Evolutionary conservation across 2,888 invertebrate species (phyloP).

Genomic region (Lepidochrysops patricia): DNA sequence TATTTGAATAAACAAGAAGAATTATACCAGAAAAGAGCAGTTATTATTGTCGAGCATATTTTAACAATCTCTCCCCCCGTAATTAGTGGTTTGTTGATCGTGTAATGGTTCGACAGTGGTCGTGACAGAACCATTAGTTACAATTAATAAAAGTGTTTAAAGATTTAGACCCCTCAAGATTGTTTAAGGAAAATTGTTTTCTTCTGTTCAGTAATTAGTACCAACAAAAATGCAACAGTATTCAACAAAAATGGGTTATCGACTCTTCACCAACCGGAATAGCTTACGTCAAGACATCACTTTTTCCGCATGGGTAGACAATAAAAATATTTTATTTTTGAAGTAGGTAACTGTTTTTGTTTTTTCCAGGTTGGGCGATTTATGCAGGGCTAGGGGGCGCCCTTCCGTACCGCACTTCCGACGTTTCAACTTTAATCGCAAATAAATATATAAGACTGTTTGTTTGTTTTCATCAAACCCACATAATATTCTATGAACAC

Average conservation of each 20-base stretch:
- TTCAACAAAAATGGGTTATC: no score
- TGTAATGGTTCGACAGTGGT: conserved; percentile 43
- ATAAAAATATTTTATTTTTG: no score
- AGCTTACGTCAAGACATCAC: no score
- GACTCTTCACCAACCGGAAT: no score
- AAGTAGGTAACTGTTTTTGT: background rate
- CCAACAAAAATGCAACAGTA: no score
- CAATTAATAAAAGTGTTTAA: background rate
- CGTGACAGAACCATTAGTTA: conserved; percentile 32
- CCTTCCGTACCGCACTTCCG: conserved; percentile 47
- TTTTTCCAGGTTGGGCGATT: conserved; percentile 29
- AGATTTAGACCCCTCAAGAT: background rate
- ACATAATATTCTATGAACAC: background rate
- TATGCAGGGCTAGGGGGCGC: conserved; percentile 46
- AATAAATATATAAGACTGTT: background rate
- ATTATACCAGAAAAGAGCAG: no score
- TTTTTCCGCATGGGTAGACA: no score
- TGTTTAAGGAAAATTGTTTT: background rate
- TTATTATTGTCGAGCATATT: no score
- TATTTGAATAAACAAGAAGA: no score
- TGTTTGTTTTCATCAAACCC: background rate
- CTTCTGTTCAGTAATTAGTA: no score
- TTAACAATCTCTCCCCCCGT: conserved; percentile 38
- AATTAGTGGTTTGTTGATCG: conserved; percentile 57
- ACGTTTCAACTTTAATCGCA: conserved; percentile 32